Base-by-base conservation (phyloP, 2,888 invertebrate species). In the Podabrus alpinus region DNA sequence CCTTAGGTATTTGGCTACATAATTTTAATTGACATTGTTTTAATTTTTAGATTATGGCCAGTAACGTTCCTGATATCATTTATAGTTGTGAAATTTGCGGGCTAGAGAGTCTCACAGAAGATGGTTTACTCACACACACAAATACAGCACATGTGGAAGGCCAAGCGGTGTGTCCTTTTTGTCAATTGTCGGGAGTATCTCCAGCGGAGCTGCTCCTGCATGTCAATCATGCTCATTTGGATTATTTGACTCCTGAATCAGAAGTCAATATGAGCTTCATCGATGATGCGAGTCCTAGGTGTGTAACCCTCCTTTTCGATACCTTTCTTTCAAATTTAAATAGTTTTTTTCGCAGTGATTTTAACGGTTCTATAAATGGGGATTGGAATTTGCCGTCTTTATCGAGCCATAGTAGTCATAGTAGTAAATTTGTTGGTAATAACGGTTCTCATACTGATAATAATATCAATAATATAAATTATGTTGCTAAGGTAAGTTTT, bases 31-130 rank as follows among this genome's bases (percentile, higher is more conserved):
- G 15, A 13, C n/a, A 29, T 17, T 24, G 19, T 72, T 72, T 59
- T 45, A n/a, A 66, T 45, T 68, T 24, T n/a, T 61, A 74, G 74
- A 59, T 59, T 73, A 88, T 88, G 88, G 88, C 90, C 77, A 89
- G 89, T 83, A 90, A 90, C 85, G 85, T 88, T 82, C 89, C 90
- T 73, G 90, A 90, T 83, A 86, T 90, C 82, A 89, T 87, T 83
- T 91, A 92, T 86, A 91, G 93, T 71, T 96, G 95, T 87, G 94
- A 95, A 87, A 94, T 95, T 78, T 96, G 96, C 86, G 95, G 95
- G n/a, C 91, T 93, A 79, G 94, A 94, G 82, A 94, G 94, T 16
- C 89, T 95, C 76, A 92, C 92, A 75, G 94, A 94, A 85, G 94
- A 94, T 77, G 92, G 94, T 80, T 93, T 95, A 92, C 88, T 94